Evolutionary conservation across 1,140 invertebrate genomes (phyloP).

Genomic region (Heliconius eleuchia): DNA sequence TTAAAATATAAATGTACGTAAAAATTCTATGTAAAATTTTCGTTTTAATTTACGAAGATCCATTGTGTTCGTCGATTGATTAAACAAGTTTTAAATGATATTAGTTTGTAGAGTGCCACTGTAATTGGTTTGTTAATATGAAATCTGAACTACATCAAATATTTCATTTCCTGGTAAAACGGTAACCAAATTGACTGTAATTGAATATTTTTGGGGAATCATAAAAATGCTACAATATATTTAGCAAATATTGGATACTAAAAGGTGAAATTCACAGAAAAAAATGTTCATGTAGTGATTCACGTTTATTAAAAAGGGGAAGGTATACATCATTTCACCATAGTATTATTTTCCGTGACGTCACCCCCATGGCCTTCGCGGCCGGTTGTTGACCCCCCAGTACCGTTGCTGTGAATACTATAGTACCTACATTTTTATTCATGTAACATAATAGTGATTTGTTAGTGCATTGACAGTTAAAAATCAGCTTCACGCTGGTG

Average conservation of each 20-base stretch:
- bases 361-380: constrained; percentile 65
- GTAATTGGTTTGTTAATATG: neutral
- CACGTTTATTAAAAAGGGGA: constrained; percentile 26
- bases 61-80: neutral
- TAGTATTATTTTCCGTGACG: constrained; percentile 53
- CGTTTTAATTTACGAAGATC: neutral
- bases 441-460: neutral
- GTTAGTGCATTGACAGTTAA: neutral
- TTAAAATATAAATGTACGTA: neutral
- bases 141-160: neutral
- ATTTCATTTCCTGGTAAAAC: neutral
- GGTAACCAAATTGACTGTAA: neutral
- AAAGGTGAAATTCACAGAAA: constrained; percentile 11
- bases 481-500: too few species aligned
- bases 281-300: constrained; percentile 22
- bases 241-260: neutral
- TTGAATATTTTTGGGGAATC: neutral
- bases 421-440: constrained; percentile 12
- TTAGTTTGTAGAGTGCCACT: neutral
- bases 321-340: constrained; percentile 18
- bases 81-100: neutral
- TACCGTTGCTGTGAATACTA: constrained; percentile 55
- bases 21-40: neutral
- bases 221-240: neutral
- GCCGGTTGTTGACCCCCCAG: constrained; percentile 56